These are phyloP conservation scores for Ichneumoninae sp. DNA, from an alignment of 2,888 invertebrate genomes.

Conservation along the genomic window DNA sequence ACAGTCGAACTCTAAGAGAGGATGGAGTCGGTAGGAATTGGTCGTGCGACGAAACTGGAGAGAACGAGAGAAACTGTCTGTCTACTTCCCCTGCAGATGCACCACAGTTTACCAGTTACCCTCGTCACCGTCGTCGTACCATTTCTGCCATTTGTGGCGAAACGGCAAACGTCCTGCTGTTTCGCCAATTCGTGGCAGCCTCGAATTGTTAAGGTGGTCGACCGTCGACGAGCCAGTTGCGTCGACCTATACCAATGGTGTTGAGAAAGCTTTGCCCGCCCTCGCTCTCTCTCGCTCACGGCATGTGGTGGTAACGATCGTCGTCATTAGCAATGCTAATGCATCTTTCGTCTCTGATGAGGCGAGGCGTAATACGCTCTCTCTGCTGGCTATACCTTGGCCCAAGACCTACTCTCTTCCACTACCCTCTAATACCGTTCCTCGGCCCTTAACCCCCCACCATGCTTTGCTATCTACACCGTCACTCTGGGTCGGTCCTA, in stretches of 20 bases:
- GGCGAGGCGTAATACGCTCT: conserved; percentile 75
- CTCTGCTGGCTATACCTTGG: conserved; percentile 47
- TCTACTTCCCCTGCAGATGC: background rate
- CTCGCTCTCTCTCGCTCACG: conserved; percentile 58
- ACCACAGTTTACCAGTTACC: conserved; percentile 12
- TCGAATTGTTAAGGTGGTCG: conserved; percentile 42
- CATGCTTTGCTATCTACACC: conserved; percentile 13
- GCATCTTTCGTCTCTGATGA: conserved; percentile 82
- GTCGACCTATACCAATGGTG: conserved; percentile 1
- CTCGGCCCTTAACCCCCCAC: conserved; percentile 18
- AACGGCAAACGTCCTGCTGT: conserved; percentile 29
- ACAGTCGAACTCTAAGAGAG: background rate
- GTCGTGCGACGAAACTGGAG: background rate
- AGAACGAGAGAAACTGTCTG: background rate
- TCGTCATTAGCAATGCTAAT: conserved; percentile 83
- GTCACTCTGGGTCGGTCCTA: conserved; percentile 14
- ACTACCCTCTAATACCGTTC: conserved; percentile 57
- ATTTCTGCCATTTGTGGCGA: conserved; percentile 34
- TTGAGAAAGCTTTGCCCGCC: background rate
- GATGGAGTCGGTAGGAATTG: background rate
- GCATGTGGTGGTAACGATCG: conserved; percentile 81
- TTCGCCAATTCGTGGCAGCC: conserved; percentile 32
- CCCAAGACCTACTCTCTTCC: conserved; percentile 63
- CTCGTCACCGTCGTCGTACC: conserved; percentile 37
- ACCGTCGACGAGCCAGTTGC: conserved; percentile 18